Evolutionary conservation across 2,113 vertebrate genomes (phyloP), one percentile per base, ranked within the genome.

Genomic region (Aramus guarauna): DNA sequence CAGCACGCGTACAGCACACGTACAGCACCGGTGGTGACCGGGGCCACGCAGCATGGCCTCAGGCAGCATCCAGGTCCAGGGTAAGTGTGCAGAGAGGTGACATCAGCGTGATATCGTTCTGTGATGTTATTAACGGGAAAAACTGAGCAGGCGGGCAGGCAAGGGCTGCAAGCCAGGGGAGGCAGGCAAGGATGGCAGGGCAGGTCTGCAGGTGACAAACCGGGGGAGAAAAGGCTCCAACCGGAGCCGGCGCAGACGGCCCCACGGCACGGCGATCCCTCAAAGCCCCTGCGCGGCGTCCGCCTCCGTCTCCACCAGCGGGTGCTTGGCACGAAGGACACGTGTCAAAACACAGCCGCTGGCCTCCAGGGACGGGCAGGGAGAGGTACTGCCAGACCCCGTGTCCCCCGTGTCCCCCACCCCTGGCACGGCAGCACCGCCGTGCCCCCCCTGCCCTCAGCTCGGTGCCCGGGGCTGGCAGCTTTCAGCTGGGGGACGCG

Each of bases 171-270:
- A 84, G 89, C 85, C 83, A 72, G 88, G 59, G 88, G 72, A 90
- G 71, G 53, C 14, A 12, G 79, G 84, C 88, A 92, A 83, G 92
- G 79, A 88, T 16, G n/a, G 76, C 96, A 95, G 66, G 82, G 76
- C 86, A 83, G 95, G 80, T 96, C 94, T 66, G 74, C 90, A 71
- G 85, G 96, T 91, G 95, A 96, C 94, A 96, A 97, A 95, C 34
- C 34, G 4, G 0, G 30, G 1, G 24, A 55, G 68, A 93, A 96
- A 97, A 94, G 72, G 88, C 66, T 96, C 86, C 92, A 85, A 69
- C 12, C 32, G 34, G 79, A 96, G 82, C 37, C 47, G 63, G 83
- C 90, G 90, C 30, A 39, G n/a, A n/a, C 2, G 8, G n/a, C 15
- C 43, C 58, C 71, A 17, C 0, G 4, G 64, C 48, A 64, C 1